Evolutionary conservation across 1,140 invertebrate species (phyloP).

Genomic region (Eufriesea mexicana): DNA sequence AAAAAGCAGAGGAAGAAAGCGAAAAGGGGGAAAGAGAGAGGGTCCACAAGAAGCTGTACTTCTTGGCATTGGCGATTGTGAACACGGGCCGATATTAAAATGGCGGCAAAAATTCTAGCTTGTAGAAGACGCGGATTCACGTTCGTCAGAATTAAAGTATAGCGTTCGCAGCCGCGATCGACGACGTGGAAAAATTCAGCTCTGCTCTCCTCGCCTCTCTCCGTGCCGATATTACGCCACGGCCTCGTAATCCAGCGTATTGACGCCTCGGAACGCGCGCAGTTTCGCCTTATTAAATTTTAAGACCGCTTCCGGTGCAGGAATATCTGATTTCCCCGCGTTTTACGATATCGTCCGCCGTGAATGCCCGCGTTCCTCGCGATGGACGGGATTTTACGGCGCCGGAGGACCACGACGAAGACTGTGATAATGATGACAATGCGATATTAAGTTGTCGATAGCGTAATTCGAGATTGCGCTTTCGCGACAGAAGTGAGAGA

Average conservation of each 20-base stretch:
- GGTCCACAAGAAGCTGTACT: not conserved
- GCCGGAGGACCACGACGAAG: not conserved
- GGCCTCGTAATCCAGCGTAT: conserved; percentile 28
- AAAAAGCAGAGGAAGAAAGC: too few relatives aligned
- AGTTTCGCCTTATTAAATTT: conserved; percentile 40
- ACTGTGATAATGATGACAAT: not conserved
- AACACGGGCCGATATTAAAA: conserved; percentile 7
- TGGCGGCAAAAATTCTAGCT: not conserved
- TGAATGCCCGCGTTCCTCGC: not conserved
- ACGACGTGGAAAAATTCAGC: conserved; percentile 38
- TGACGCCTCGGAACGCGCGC: conserved; percentile 18
- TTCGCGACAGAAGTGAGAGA: not conserved
- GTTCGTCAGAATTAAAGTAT: conserved; percentile 28
- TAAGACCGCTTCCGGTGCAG: conserved; percentile 10
- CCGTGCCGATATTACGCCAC: conserved; percentile 14
- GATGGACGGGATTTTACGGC: not conserved
- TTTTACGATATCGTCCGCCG: conserved; percentile 26
- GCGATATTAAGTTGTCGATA: not conserved
- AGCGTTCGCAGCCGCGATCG: conserved; percentile 33
- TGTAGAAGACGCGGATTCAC: conserved; percentile 7
- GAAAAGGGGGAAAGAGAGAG: too few relatives aligned
- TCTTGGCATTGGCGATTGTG: conserved; percentile 2
- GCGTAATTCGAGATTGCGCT: not conserved
- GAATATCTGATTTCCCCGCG: conserved; percentile 1
- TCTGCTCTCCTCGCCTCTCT: not conserved